Evolutionary conservation across 2,888 invertebrate genomes (phyloP), one percentile per base, ranked within the genome.

Genomic region (Diarsia rubi): DNA sequence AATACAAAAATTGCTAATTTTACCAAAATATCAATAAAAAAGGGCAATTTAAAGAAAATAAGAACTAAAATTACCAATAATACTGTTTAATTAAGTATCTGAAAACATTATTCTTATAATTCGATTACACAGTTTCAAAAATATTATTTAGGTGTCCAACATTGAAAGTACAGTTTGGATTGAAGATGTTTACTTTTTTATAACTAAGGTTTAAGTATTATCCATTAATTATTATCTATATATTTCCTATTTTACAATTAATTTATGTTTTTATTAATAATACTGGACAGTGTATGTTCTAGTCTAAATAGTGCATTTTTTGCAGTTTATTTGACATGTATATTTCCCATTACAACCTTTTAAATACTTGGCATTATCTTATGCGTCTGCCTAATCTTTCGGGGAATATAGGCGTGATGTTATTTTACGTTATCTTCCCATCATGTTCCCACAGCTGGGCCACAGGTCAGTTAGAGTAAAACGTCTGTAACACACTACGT

Each of bases 221-320:
- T 52, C 12, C n/a, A 24, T 52, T 49, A 63, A 6, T 0, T 21
- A 37, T 52, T 6, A 57, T 24, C 19, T 47, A 31, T 21, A 16
- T 24, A 52, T 44, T 31, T 63, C 14, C 24, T 54, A 79, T 21
- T 63, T 21, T 24, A 76, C 4, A 47, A n/a, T 49, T 45, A 44
- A 62, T 1, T 54, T 42, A 31, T 45, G 12, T 24, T 62, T 75
- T 54, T 44, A 54, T 49, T 49, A 31, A 24, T 77, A 77, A 78
- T 78, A 78, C 77, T 79, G 78, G 82, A 81, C 78, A 68, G 82
- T 79, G 76, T 63, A 47, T 1, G 3, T 68, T 81, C 64, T 79
- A 79, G 47, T 19, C 52, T 75, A 81, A 14, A 42, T 42, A 68
- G 75, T 78, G 68, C 78, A 59, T 49, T 27, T 9, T 37, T 57